Evolutionary conservation across 2,888 invertebrate species (phyloP).

Genomic region (Conops quadrifasciatus): DNA sequence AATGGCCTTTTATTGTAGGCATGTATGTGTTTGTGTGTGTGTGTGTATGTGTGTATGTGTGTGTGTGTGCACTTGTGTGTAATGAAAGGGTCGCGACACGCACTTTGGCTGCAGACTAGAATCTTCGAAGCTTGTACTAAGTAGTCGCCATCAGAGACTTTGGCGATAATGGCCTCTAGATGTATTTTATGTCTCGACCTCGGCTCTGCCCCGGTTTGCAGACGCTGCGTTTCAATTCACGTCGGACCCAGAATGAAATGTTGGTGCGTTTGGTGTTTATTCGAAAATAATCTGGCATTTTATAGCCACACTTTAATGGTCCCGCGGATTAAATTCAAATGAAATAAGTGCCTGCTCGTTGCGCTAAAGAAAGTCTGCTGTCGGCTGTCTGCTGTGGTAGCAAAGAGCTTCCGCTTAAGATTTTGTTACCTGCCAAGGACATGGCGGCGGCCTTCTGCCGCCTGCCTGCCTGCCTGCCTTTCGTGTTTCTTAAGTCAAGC

Average conservation of each 20-base stretch:
- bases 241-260: too few relatives aligned
- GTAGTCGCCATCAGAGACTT: not conserved
- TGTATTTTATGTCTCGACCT: slow-evolving; percentile 8
- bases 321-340: not conserved
- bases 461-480: not conserved
- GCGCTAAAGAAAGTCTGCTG: not conserved
- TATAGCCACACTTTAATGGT: not conserved
- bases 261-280: not conserved
- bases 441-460: too few relatives aligned
- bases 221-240: too few relatives aligned
- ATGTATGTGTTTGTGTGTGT: too few relatives aligned
- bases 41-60: too few relatives aligned
- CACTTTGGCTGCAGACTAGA: not conserved
- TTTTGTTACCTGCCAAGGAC: not conserved
- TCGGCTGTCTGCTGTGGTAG: not conserved
- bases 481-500: not conserved
- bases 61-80: not conserved
- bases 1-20: slow-evolving; percentile 2
- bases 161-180: not conserved
- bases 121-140: not conserved
- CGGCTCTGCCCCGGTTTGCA: not conserved
- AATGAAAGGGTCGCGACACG: not conserved
- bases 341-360: not conserved
- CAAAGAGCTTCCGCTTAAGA: not conserved
- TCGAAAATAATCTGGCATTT: not conserved